Percentiles rank a stretch among this genome's conserved stretches.
These are phyloP conservation scores for Drosophila colorata DNA, from an alignment of 2,888 invertebrate genomes.

Conservation along the genomic window DNA sequence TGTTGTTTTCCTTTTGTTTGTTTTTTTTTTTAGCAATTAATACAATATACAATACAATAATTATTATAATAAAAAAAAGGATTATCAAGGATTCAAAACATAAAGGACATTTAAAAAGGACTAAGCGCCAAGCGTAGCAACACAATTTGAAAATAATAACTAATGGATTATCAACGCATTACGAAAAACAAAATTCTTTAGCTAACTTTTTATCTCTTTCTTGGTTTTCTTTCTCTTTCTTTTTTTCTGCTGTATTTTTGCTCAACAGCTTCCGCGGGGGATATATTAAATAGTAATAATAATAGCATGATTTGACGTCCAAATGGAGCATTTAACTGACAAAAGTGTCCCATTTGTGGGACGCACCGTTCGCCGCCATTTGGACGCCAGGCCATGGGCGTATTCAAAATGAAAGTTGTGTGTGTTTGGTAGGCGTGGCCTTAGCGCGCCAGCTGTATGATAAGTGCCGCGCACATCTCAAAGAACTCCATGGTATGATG, in stretches of 20 bases:
- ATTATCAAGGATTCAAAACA: constrained; percentile 11
- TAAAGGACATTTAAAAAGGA: constrained; percentile 5
- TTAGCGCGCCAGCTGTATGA: constrained; percentile 97
- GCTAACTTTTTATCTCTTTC: background rate
- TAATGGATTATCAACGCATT: constrained; percentile 18
- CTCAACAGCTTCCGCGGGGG: background rate
- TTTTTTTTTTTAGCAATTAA: constrained; percentile 16
- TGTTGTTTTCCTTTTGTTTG: background rate
- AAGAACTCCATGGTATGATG: constrained; percentile 99
- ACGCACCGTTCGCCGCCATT: background rate
- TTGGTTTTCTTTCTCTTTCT: too few relatives aligned
- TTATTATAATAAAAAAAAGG: constrained; percentile 7
- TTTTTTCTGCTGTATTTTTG: background rate
- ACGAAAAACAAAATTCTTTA: constrained; percentile 9
- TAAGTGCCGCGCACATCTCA: constrained; percentile 99
- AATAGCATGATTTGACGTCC: constrained; percentile 1
- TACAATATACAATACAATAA: constrained; percentile 29
- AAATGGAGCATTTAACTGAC: background rate
- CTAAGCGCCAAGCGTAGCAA: constrained; percentile 24
- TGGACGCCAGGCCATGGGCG: constrained; percentile 3
- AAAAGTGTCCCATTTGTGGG: background rate
- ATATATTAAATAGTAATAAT: constrained; percentile 13
- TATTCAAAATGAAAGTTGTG: constrained; percentile 1
- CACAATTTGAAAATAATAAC: constrained; percentile 13
- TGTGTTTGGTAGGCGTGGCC: constrained; percentile 14